Percentiles rank a stretch among this genome's conserved stretches.
phyloP scores from a whole-genome alignment of 1,140 invertebrate species.

The Megathymus violae region DNA sequence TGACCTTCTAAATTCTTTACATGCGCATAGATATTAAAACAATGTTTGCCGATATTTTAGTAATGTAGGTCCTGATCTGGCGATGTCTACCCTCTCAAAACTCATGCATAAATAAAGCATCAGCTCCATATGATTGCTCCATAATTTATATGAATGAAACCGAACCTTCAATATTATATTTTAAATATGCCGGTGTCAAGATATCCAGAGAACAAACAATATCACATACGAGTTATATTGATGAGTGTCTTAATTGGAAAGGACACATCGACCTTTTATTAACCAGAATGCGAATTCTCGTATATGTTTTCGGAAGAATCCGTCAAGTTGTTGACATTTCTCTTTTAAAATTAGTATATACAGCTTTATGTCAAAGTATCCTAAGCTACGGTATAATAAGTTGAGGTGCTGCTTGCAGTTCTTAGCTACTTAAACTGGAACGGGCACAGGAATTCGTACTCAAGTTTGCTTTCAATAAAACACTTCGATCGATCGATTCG shows the following conservation, averaged over 20 bases:
- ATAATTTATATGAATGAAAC: background rate
- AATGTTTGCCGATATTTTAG: background rate
- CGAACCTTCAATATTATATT: background rate
- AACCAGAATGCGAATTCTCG: background rate
- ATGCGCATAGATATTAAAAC: background rate
- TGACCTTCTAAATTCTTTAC: background rate
- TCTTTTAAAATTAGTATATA: background rate
- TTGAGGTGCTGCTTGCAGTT: background rate
- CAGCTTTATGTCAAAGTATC: background rate
- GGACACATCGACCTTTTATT: background rate
- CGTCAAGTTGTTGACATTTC: background rate
- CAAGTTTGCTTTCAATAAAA: background rate
- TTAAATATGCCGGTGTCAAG: no score
- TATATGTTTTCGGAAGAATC: background rate
- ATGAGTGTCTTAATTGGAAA: constrained; percentile 11
- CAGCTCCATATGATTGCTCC: background rate
- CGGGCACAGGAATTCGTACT: background rate
- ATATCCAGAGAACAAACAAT: background rate
- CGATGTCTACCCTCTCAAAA: background rate
- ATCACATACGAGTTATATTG: constrained; percentile 11
- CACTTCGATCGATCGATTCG: no score
- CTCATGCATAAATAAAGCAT: background rate
- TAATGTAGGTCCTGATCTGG: background rate
- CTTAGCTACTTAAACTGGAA: background rate
- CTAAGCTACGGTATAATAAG: background rate